A percentile compares a stretch with the other conserved stretches of the same genome.
Conservation (phyloP, 35 echinoderm and acorn worm species). For the Heliocidaris tuberculata region DNA sequence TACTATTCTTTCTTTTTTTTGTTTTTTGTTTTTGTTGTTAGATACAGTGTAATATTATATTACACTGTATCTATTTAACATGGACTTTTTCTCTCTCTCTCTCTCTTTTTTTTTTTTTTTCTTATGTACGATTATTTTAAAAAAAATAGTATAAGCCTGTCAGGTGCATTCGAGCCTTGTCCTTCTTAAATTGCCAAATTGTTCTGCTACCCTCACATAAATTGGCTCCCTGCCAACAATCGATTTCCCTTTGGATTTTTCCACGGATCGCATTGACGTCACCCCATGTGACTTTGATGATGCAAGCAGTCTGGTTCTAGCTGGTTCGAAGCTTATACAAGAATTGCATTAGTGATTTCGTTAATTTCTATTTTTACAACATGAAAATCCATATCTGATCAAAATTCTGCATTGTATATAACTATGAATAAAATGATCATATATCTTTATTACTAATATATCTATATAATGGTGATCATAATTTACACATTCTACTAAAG, state of each 20-base stretch:
- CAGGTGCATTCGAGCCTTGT: neutral
- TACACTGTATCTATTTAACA: too few relatives aligned
- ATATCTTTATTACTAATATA: neutral
- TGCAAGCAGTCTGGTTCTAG: conserved; percentile 47
- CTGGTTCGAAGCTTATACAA: conserved; percentile 6
- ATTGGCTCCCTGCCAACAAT: conserved; percentile 41
- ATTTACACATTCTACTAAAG: neutral
- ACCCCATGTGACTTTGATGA: conserved; percentile 48
- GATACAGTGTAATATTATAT: too few relatives aligned
- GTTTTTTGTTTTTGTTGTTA: too few relatives aligned
- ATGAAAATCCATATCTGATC: neutral
- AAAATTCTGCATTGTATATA: neutral
- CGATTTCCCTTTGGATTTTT: conserved; percentile 46
- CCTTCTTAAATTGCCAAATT: too few relatives aligned
- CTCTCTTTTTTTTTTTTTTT: too few relatives aligned
- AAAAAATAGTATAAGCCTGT: too few relatives aligned
- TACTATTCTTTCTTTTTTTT: too few relatives aligned
- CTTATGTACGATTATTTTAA: too few relatives aligned
- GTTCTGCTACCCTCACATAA: neutral
- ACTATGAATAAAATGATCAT: neutral
- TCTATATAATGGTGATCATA: neutral
- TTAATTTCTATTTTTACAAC: neutral
- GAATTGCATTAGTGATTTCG: neutral
- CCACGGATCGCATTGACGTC: conserved; percentile 45
- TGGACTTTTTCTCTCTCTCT: too few relatives aligned